Evolutionary conservation across 2,797 vertebrate species (phyloP).

Genomic region (Limosa lapponica): DNA sequence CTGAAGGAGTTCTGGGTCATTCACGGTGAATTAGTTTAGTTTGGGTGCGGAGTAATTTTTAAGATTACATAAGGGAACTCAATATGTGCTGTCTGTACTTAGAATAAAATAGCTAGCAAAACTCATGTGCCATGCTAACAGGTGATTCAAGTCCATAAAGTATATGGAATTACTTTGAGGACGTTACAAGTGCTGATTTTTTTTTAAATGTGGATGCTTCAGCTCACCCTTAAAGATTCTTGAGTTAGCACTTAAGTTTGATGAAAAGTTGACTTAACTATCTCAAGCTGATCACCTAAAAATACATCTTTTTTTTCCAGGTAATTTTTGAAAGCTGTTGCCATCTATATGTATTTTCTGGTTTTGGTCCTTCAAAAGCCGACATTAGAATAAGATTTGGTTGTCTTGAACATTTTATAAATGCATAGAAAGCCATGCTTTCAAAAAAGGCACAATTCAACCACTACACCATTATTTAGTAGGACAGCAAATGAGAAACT

Average conservation of each 20-base stretch:
- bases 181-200: not conserved
- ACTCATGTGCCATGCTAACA: not conserved
- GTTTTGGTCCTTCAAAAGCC: not conserved
- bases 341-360: not conserved
- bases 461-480: not conserved
- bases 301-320: not conserved
- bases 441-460: not conserved
- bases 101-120: not conserved
- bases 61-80: not conserved
- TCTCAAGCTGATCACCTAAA: not conserved
- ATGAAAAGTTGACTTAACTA: not conserved
- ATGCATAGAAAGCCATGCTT: not conserved
- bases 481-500: not conserved
- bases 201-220: not conserved
- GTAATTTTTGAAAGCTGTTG: not conserved
- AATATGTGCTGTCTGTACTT: not conserved
- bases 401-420: not conserved
- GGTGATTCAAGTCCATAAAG: not conserved
- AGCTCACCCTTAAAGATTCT: not conserved
- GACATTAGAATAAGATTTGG: not conserved
- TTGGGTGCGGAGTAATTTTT: constrained; percentile 27
- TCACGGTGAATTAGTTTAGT: not conserved
- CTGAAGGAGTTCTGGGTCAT: not conserved
- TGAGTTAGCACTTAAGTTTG: not conserved
- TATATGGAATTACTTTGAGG: not conserved